phyloP scores from a whole-genome alignment of 2,888 invertebrate genomes.

The Calameuta pallipes region DNA sequence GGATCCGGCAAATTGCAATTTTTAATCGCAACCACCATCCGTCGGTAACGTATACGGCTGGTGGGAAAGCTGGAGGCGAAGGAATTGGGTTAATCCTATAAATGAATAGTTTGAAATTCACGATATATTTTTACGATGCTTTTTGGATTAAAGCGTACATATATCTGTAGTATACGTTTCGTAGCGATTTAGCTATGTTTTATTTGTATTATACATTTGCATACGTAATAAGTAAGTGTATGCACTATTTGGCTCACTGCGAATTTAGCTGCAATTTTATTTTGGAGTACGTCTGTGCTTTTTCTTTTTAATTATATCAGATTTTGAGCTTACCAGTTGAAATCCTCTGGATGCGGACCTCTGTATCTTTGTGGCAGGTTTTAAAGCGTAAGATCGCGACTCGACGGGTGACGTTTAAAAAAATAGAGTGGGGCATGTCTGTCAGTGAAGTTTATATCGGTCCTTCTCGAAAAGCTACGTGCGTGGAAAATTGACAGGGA shows the following conservation, averaged over 20 bases:
- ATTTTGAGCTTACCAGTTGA: neutral
- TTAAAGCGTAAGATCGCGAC: neutral
- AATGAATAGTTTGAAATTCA: conserved; percentile 9
- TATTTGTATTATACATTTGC: neutral
- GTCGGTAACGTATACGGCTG: neutral
- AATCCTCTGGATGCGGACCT: neutral
- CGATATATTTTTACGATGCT: neutral
- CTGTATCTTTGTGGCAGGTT: neutral
- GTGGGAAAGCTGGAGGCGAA: neutral
- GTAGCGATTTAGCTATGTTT: neutral
- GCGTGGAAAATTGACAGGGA: neutral
- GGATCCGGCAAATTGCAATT: neutral
- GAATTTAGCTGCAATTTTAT: neutral
- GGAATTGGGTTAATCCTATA: conserved; percentile 15
- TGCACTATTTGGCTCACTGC: neutral
- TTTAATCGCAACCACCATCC: neutral
- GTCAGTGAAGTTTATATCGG: neutral
- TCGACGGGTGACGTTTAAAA: neutral
- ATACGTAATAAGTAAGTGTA: neutral
- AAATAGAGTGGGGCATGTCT: neutral
- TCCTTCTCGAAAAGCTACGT: neutral
- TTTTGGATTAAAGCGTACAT: neutral
- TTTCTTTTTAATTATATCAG: neutral
- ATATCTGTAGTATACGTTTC: neutral
- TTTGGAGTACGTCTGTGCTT: neutral